A percentile compares a stretch with the other conserved stretches of the same genome.
Conservation (phyloP, 2,113 vertebrate genomes). For the Chaetorhynchus papuensis region DNA sequence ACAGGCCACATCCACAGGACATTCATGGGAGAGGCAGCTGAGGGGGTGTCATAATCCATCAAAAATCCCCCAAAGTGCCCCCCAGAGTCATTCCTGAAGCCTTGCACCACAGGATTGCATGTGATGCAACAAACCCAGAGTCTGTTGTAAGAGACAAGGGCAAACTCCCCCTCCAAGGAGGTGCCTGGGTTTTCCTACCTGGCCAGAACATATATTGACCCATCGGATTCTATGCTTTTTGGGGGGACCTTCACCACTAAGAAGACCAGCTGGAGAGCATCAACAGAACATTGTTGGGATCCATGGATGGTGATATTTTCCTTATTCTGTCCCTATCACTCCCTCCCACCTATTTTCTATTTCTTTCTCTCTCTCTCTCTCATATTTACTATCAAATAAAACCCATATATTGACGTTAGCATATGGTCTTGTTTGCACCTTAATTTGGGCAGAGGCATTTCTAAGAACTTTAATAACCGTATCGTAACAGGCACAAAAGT, state of each 20-base stretch:
- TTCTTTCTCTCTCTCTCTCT: not conserved
- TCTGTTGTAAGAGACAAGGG: not conserved
- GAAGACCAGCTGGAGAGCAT: not conserved
- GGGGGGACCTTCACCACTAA: not conserved
- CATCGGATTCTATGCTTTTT: not conserved
- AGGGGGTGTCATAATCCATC: not conserved
- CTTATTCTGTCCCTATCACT: not conserved
- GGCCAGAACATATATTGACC: not conserved
- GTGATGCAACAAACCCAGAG: too few relatives aligned
- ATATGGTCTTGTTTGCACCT: not conserved
- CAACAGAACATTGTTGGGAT: not conserved
- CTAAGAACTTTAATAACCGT: not conserved
- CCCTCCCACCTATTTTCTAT: not conserved
- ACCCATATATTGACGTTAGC: not conserved
- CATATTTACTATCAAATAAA: not conserved
- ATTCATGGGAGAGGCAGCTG: not conserved
- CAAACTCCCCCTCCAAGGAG: not conserved
- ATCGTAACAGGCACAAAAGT: not conserved
- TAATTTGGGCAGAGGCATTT: not conserved
- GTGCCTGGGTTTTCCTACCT: not conserved
- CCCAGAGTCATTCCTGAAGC: not conserved
- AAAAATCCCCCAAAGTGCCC: accelerated
- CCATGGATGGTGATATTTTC: not conserved
- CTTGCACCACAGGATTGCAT: not conserved
- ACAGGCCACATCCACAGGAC: not conserved